Conservation (phyloP, 1,140 invertebrate species). For the Heliconius nattereri region DNA sequence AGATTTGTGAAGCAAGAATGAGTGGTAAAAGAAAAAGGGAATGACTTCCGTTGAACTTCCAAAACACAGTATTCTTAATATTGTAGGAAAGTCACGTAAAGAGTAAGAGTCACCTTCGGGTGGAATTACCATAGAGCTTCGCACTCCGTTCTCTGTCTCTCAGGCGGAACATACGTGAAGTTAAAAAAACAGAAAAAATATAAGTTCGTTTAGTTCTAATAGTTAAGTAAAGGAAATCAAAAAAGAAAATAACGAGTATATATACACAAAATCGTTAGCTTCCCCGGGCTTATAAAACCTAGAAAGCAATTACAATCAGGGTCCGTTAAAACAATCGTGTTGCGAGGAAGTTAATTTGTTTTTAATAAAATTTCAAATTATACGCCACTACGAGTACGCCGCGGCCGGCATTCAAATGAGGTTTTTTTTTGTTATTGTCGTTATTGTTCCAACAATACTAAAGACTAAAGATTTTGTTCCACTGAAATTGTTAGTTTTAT, state of each 20-base stretch:
- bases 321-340: constrained; percentile 17
- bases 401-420: constrained; percentile 10
- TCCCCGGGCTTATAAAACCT: constrained; percentile 4
- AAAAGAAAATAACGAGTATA: neutral
- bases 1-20: too few species aligned
- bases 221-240: neutral
- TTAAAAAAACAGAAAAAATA: too few species aligned
- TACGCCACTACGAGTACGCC: neutral
- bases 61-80: too few species aligned
- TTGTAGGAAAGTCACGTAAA: too few species aligned
- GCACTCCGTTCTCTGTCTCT: too few species aligned
- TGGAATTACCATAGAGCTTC: too few species aligned
- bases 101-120: too few species aligned
- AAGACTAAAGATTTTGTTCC: neutral
- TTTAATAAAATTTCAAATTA: constrained; percentile 31
- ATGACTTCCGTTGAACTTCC: too few species aligned
- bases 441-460: neutral
- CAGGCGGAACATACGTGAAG: too few species aligned
- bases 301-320: constrained; percentile 1
- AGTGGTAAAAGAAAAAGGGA: too few species aligned
- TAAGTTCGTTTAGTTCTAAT: neutral
- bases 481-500: neutral
- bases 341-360: constrained; percentile 25
- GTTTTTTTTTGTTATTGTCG: constrained; percentile 13
- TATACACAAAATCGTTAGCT: neutral